Base-by-base conservation (phyloP, 2,113 vertebrate genomes). In the Aegithalos caudatus region DNA sequence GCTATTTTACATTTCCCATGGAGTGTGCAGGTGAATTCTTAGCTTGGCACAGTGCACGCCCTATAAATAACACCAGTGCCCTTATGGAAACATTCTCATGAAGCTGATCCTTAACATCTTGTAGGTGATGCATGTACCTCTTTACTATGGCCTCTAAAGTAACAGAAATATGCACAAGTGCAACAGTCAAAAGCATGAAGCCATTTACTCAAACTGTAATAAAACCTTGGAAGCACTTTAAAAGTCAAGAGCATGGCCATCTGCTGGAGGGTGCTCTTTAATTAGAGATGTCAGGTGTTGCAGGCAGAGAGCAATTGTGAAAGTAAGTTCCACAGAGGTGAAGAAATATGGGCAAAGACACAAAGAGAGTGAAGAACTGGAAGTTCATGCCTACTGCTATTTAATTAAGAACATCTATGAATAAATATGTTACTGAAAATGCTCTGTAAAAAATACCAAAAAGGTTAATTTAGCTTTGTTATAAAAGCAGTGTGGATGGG, bases 21-120 rank as follows among this genome's bases (percentile, higher is more conserved):
- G 38, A 45, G 28, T 6, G 16, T 18, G 16, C 24, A 71, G 44
- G 29, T 62, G 74, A 90, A 51, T 33, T 54, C 29, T 16, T 29
- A 28, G 53, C 15, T 0, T 71, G 48, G 27, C 70, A 44, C 0
- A 51, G 79, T 8, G 21, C 31, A 51, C 2, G 1, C 35, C 48
- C 70, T 60, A 8, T 8, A 78, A 87, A 74, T 48, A 87, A 58
- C 6, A 66, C 15, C 6, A 2, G 9, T 3, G 16, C 11, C 47
- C 37, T 83, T 57, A 38, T 3, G 7, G 62, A 80, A 94, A 65
- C 23, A 13, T 37, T 65, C 64, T 48, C 64, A 11, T n/a, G 11
- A 51, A 74, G 51, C 37, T 53, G 31, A n/a, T 62, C 31, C 19
- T 44, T 67, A 66, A 27, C n/a, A 76, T 40, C 20, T 13, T 15